Conservation (phyloP, 2,888 invertebrate genomes). For the Platerodrilus igneus region DNA sequence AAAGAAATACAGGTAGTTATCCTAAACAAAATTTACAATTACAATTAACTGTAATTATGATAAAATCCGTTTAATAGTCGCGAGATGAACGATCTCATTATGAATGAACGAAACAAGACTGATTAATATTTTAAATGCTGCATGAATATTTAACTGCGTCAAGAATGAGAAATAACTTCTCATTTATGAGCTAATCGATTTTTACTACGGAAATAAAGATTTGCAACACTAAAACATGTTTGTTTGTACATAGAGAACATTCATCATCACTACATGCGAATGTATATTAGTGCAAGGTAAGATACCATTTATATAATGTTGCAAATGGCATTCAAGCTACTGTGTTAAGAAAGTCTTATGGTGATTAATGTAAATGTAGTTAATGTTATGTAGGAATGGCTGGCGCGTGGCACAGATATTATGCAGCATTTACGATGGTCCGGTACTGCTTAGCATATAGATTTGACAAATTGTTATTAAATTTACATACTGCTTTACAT, state of each 20-base stretch:
- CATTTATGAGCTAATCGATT: conserved; percentile 23
- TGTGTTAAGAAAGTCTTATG: conserved; percentile 31
- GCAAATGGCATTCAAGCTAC: conserved; percentile 26
- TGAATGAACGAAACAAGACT: conserved; percentile 21
- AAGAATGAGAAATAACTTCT: conserved; percentile 21
- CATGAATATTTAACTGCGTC: conserved; percentile 26
- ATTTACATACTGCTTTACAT: conserved; percentile 25
- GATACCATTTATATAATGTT: conserved; percentile 26
- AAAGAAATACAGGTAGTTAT: too few relatives aligned
- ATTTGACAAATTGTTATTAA: conserved; percentile 26
- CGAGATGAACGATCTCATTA: conserved; percentile 21
- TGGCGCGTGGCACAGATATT: conserved; percentile 33
- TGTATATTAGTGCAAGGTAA: conserved; percentile 25
- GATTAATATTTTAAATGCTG: conserved; percentile 25
- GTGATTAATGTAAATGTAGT: conserved; percentile 34
- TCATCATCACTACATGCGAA: conserved; percentile 18
- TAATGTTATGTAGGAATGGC: conserved; percentile 33
- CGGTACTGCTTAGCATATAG: conserved; percentile 26
- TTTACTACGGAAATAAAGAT: conserved; percentile 22
- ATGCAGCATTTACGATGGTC: conserved; percentile 29
- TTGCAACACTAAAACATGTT: conserved; percentile 19
- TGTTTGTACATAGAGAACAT: conserved; percentile 23
- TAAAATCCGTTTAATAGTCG: too few relatives aligned
- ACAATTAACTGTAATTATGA: too few relatives aligned
- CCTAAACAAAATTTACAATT: too few relatives aligned